These are phyloP conservation scores for Oscheius onirici DNA, from an alignment of 2,888 invertebrate species.

Conservation along the genomic window DNA sequence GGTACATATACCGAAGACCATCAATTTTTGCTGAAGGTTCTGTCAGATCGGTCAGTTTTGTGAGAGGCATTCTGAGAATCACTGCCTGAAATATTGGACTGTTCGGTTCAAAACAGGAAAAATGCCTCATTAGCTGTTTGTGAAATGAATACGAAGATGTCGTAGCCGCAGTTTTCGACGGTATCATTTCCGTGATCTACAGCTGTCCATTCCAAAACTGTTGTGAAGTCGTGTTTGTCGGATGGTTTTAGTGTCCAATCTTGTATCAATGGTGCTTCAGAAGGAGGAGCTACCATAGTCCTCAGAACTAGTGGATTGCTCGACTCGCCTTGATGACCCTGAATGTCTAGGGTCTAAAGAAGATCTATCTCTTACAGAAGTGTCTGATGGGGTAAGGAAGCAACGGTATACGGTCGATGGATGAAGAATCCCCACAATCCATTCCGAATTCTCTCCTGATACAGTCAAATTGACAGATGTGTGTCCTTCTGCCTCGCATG, in stretches of 20 bases:
- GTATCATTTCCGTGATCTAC: constrained; percentile 42
- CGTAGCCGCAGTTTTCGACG: constrained; percentile 48
- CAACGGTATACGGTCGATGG: constrained; percentile 20
- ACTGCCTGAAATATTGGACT: constrained; percentile 28
- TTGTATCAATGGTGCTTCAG: constrained; percentile 45
- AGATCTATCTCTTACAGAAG: constrained; percentile 2
- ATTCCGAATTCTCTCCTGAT: neutral
- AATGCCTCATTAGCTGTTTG: constrained; percentile 42
- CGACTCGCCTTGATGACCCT: constrained; percentile 26
- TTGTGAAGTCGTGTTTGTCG: constrained; percentile 50
- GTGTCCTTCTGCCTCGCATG: constrained; percentile 3
- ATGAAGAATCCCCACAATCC: constrained; percentile 17
- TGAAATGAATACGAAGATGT: constrained; percentile 54
- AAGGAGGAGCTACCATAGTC: constrained; percentile 60
- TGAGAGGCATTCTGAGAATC: constrained; percentile 56
- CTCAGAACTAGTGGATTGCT: constrained; percentile 39
- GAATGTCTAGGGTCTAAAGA: too few relatives aligned
- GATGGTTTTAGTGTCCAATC: constrained; percentile 54
- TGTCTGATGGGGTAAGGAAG: constrained; percentile 13
- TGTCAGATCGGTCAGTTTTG: constrained; percentile 52
- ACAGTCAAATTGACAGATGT: neutral
- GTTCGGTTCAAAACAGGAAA: too few relatives aligned
- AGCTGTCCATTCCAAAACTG: constrained; percentile 61
- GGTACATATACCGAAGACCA: constrained; percentile 65
- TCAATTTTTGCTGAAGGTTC: constrained; percentile 65